Percentiles rank a stretch among this genome's conserved stretches.
Conservation (phyloP, 2,797 vertebrate species). For the Gypaetus barbatus region DNA sequence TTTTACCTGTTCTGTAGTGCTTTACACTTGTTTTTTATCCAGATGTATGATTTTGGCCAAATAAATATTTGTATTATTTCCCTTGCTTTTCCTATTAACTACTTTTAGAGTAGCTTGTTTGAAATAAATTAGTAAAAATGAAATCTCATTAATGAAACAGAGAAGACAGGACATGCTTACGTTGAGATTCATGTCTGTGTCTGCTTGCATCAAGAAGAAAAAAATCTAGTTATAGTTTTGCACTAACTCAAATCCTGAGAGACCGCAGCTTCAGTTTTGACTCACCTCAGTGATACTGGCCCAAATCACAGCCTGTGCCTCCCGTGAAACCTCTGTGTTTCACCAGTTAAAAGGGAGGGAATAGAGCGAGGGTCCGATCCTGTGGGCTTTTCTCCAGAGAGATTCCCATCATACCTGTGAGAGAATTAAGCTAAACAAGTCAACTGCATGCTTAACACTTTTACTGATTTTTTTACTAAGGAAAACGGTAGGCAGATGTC, state of each 20-base stretch:
- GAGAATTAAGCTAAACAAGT: neutral
- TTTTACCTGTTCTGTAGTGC: neutral
- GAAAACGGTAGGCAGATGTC: neutral
- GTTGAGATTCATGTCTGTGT: neutral
- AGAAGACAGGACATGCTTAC: neutral
- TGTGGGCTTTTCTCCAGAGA: neutral
- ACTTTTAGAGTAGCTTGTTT: neutral
- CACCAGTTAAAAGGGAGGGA: neutral
- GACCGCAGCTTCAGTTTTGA: neutral
- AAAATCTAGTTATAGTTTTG: neutral
- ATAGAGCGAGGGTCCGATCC: neutral
- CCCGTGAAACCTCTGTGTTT: neutral
- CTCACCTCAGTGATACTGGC: neutral
- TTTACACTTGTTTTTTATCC: neutral
- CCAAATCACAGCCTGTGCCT: neutral
- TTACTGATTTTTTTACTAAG: neutral
- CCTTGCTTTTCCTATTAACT: neutral
- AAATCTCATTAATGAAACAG: neutral
- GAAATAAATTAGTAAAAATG: neutral
- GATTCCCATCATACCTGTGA: neutral
- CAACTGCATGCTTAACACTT: neutral
- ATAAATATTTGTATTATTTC: neutral
- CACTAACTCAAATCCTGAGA: neutral
- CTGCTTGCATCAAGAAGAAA: neutral
- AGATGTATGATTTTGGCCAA: neutral